Evolutionary conservation across 2,113 vertebrate species (phyloP).

Genomic region (Tenrec ecaudatus): DNA sequence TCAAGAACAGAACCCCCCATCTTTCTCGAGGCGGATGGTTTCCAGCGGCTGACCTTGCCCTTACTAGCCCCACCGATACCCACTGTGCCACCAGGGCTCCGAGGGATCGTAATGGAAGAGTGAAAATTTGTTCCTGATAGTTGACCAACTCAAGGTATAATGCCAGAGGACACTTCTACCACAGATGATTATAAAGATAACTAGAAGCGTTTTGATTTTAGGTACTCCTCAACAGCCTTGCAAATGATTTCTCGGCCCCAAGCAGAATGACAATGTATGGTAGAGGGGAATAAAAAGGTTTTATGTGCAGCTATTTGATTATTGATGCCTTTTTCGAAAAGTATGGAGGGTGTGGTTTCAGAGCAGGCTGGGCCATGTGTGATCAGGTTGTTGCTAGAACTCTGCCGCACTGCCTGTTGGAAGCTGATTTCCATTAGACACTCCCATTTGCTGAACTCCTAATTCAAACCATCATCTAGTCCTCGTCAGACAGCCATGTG

Average conservation of each 20-base stretch:
- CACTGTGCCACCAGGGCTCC: too few species aligned
- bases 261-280: not conserved
- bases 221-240: not conserved
- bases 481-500: not conserved
- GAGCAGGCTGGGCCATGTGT: slow-evolving; percentile 60
- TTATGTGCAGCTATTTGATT: slow-evolving; percentile 44
- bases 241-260: slow-evolving; percentile 23
- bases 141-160: slow-evolving; percentile 34
- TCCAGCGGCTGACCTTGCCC: too few species aligned
- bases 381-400: not conserved
- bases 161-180: not conserved
- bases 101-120: not conserved
- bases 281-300: slow-evolving; percentile 21
- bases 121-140: slow-evolving; percentile 32
- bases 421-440: slow-evolving; percentile 32
- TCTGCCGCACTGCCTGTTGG: not conserved
- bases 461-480: slow-evolving; percentile 47
- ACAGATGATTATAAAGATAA: not conserved
- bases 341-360: not conserved
- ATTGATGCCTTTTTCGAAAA: not conserved
- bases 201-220: not conserved
- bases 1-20: too few species aligned
- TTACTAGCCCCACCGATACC: too few species aligned
- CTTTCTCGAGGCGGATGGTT: too few species aligned
- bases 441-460: slow-evolving; percentile 36